Evolutionary conservation across 2,888 invertebrate genomes (phyloP).

Genomic region (Protula sp.): DNA sequence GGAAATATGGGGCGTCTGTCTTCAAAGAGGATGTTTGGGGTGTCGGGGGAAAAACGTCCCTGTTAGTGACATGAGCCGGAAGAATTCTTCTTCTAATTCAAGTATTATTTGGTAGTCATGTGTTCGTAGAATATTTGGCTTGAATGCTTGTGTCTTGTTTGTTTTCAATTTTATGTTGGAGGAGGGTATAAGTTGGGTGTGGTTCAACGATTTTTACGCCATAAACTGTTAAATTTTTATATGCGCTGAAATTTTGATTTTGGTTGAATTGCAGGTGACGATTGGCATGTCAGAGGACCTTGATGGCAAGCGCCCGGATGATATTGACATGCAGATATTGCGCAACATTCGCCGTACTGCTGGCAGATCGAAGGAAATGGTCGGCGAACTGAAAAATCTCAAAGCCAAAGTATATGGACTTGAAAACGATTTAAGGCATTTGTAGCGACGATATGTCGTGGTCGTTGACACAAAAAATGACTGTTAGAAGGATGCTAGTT

Average conservation of each 20-base stretch:
- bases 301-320: constrained; percentile 44
- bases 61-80: neutral
- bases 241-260: no score
- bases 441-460: constrained; percentile 26
- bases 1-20: no score
- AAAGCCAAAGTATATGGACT: constrained; percentile 52
- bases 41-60: neutral
- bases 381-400: constrained; percentile 49
- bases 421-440: constrained; percentile 51
- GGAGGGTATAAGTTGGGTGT: no score
- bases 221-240: no score
- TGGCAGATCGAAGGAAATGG: constrained; percentile 46
- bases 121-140: no score
- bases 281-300: constrained; percentile 36
- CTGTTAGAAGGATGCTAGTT: no score
- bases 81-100: neutral
- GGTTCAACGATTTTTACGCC: no score
- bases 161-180: no score
- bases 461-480: no score
- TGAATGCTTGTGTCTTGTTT: no score
- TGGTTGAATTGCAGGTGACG: constrained; percentile 44
- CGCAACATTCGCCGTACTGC: constrained; percentile 49
- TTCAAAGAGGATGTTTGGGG: neutral
- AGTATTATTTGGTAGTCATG: no score
- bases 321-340: constrained; percentile 50